These are phyloP conservation scores for Kradibia gibbosae DNA, from an alignment of 1,140 invertebrate species.

Conservation along the genomic window DNA sequence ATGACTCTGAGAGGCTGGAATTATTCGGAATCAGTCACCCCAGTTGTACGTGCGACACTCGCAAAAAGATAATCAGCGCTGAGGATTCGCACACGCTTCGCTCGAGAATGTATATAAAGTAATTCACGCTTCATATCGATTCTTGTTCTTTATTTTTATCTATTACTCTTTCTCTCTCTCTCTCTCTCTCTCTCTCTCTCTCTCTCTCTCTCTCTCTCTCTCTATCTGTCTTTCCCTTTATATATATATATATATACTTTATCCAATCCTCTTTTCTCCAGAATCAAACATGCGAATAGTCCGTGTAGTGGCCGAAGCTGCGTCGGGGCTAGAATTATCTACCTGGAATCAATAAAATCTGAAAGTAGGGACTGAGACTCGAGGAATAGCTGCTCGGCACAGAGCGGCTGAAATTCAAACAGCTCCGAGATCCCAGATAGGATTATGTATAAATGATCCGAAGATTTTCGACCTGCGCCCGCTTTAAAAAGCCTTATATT, in stretches of 20 bases:
- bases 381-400: neutral
- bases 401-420: slow-evolving; percentile 41
- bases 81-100: neutral
- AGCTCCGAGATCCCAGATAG: slow-evolving; percentile 45
- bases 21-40: neutral
- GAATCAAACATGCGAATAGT: neutral
- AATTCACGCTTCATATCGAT: neutral
- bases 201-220: neutral
- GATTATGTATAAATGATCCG: slow-evolving; percentile 49
- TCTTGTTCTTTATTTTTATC: neutral
- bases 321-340: slow-evolving; percentile 29
- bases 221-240: too few relatives aligned
- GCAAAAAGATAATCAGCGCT: slow-evolving; percentile 27
- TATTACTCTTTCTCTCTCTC: neutral
- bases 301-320: neutral
- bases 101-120: neutral
- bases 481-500: slow-evolving; percentile 39
- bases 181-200: neutral
- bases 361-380: slow-evolving; percentile 12
- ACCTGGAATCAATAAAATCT: slow-evolving; percentile 42
- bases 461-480: slow-evolving; percentile 27
- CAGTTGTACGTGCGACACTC: slow-evolving; percentile 12
- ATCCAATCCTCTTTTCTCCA: too few relatives aligned
- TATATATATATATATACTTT: too few relatives aligned
- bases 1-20: neutral